phyloP scores from a whole-genome alignment of 1,140 invertebrate species.

The Zaprionus taronus region DNA sequence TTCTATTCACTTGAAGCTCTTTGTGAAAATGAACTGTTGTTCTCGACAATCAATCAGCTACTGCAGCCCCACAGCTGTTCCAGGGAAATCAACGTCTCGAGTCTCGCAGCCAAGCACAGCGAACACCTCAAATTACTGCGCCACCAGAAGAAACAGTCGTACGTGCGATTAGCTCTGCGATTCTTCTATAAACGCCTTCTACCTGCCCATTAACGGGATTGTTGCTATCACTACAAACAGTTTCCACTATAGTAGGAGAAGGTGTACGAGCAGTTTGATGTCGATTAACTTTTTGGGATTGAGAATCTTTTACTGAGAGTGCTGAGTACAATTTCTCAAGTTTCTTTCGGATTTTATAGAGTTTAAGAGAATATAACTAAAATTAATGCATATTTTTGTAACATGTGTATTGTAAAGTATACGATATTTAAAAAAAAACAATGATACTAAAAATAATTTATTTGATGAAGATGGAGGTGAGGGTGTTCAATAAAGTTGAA shows the following conservation, averaged over 20 bases:
- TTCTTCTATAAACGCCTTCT: constrained; percentile 50
- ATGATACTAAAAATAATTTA: too few species aligned
- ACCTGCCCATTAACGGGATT: constrained; percentile 32
- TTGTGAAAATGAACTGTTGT: constrained; percentile 40
- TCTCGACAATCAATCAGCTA: constrained; percentile 43
- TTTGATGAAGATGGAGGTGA: too few species aligned
- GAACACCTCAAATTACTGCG: constrained; percentile 55
- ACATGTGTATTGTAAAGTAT: too few species aligned
- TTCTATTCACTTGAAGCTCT: constrained; percentile 39
- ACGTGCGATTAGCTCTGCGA: constrained; percentile 50
- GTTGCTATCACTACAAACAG: neutral
- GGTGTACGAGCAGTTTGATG: constrained; percentile 10
- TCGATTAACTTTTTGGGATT: neutral
- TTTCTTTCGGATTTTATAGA: neutral
- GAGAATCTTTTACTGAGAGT: too few species aligned
- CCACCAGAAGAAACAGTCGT: constrained; percentile 52
- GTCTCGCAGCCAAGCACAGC: constrained; percentile 27
- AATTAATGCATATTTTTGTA: neutral
- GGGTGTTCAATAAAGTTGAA: too few species aligned
- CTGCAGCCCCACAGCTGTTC: constrained; percentile 53
- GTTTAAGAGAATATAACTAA: neutral
- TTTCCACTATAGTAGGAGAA: neutral
- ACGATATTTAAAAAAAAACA: too few species aligned
- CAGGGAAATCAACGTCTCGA: constrained; percentile 29
- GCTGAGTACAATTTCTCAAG: neutral